Base-by-base conservation (phyloP, 2,888 invertebrate species). In the Thymelicus acteon region DNA sequence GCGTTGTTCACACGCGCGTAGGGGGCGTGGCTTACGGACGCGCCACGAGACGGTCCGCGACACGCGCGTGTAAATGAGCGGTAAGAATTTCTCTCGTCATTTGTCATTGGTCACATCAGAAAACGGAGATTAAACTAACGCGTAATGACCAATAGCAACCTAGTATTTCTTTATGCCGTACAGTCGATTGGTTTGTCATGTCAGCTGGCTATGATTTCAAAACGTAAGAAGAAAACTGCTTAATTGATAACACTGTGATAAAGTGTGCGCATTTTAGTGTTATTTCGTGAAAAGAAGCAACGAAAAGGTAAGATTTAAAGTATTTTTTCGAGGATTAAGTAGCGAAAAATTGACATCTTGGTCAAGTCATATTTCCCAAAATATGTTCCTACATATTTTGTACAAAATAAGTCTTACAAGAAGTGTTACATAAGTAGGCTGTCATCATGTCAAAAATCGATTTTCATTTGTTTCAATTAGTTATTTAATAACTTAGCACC, bases 351-450 rank as follows among this genome's bases (percentile, higher is more conserved):
- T 8, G n/a, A 12, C 8, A 15, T 54, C 10, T 12, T 1, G 0
- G 3, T 12, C 54, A 8, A 54, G 19, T 54, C 4, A 19, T 10
- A 24, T 8, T 54, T 19, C 54, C 8, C 10, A 24, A 31, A 24
- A 54, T 24, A 54, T 5, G 4, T 0, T 12, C 3, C 10, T 24
- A 5, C 3, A 24, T 24, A 24, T 37, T 39, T 31, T 40, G 7
- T 39, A 40, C 0, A 54, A 48, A 24, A 54, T 65, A 64, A 60
- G 70, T 57, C 24, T 10, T 13, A 31, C 37, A 72, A 75, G 75
- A n/a, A n/a, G 72, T 80, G 79, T 83, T 83, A 83, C 83, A 82
- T 83, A 84, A 84, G 82, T 77, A 76, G 72, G 76, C 72, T 76
- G 78, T 74, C 76, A 76, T 61, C 61, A n/a, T 10, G 61, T 67